phyloP scores from a whole-genome alignment of 1,140 invertebrate species.

The Monomorium pharaonis region DNA sequence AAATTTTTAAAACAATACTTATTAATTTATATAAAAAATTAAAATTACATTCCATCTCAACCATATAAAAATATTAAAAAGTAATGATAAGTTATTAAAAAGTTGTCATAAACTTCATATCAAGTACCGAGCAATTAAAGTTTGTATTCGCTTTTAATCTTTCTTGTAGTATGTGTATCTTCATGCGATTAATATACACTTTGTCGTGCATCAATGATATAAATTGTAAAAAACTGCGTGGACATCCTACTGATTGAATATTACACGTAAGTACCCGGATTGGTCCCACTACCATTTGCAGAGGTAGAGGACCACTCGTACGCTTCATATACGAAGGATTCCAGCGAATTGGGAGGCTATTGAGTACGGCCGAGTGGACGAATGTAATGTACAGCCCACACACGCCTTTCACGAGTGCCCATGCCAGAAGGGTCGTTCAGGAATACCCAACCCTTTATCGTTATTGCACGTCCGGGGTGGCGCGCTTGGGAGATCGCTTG shows the following conservation, averaged over 20 bases:
- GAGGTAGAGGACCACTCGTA: slow-evolving; percentile 6
- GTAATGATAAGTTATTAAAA: background rate
- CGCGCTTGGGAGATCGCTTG: slow-evolving; percentile 25
- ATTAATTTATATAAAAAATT: background rate
- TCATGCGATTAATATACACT: background rate
- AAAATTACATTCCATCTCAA: background rate
- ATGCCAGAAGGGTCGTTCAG: slow-evolving; percentile 55
- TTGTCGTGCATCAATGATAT: background rate
- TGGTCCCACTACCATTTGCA: slow-evolving; percentile 11
- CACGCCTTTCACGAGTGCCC: slow-evolving; percentile 42
- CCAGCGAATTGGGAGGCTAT: slow-evolving; percentile 65
- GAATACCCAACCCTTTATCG: slow-evolving; percentile 66
- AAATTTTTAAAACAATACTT: too few relatives aligned
- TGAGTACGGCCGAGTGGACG: slow-evolving; percentile 52
- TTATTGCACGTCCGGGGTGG: slow-evolving; percentile 63
- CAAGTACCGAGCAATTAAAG: background rate
- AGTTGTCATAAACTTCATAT: background rate
- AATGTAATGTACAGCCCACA: slow-evolving; percentile 65
- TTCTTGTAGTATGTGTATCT: background rate
- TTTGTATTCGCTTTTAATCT: background rate
- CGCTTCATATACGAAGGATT: slow-evolving; percentile 59
- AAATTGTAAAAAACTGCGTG: background rate
- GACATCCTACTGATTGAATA: slow-evolving; percentile 33
- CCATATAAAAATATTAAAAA: background rate
- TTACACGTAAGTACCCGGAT: slow-evolving; percentile 28